Percentiles rank a stretch among this genome's conserved stretches.
These are phyloP conservation scores for Hyphantria cunea DNA, from an alignment of 1,140 invertebrate genomes.

Conservation along the genomic window DNA sequence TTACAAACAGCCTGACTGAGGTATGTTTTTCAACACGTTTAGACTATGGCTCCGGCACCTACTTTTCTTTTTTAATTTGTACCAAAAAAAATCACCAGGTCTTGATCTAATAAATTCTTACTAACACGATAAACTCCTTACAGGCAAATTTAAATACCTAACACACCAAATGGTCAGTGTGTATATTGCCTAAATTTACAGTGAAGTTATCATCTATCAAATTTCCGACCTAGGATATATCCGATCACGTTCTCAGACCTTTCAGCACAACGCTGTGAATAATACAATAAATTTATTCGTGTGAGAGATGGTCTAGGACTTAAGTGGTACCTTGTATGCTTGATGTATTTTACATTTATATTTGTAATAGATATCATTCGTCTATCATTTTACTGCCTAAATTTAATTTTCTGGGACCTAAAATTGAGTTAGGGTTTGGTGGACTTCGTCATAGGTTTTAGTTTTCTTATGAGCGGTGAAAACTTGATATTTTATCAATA, in stretches of 20 bases:
- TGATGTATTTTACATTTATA: neutral
- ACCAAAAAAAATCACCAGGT: no score
- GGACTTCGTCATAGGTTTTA: no score
- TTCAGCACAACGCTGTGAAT: neutral
- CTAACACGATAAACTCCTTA: neutral
- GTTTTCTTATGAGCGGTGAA: no score
- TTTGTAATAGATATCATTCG: neutral
- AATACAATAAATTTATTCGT: neutral
- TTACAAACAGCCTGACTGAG: no score
- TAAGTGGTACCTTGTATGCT: neutral
- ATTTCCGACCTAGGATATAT: conserved; percentile 1
- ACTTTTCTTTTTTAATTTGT: no score
- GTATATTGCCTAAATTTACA: neutral
- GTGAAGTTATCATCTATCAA: neutral
- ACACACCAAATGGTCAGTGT: neutral
- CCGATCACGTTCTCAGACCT: neutral
- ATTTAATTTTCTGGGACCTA: no score
- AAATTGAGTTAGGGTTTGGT: no score
- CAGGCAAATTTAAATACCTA: neutral
- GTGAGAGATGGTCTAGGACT: neutral
- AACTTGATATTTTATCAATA: no score
- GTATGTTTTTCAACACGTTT: no score
- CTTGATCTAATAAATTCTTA: no score
- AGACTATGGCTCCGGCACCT: no score
- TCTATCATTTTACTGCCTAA: neutral